Conservation (phyloP, 2,888 invertebrate genomes). For the Habrosyne pyritoides region DNA sequence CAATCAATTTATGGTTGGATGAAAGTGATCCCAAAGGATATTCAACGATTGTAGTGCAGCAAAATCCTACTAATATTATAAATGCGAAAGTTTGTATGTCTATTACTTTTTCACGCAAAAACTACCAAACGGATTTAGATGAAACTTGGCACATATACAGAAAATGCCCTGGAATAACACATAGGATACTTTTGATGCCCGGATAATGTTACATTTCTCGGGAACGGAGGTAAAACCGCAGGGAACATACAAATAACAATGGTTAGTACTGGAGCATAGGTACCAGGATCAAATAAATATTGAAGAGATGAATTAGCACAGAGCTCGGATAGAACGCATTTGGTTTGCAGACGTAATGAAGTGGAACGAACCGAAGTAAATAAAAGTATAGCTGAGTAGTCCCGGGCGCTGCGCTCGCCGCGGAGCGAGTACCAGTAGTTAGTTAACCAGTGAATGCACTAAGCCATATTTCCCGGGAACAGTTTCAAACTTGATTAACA, state of each 20-base stretch:
- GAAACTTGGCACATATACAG: no score
- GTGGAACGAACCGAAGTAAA: not conserved
- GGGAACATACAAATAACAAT: no score
- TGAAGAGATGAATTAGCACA: not conserved
- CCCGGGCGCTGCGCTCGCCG: not conserved
- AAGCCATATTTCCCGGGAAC: slow-evolving; percentile 2
- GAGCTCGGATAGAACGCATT: not conserved
- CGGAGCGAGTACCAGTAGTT: not conserved
- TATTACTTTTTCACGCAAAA: no score
- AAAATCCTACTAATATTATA: no score
- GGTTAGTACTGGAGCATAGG: not conserved
- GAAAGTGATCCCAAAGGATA: not conserved
- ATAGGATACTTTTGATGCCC: no score
- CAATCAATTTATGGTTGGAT: not conserved
- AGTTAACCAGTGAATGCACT: not conserved
- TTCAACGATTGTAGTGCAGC: not conserved
- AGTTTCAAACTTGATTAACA: slow-evolving; percentile 5
- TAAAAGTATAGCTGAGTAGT: not conserved
- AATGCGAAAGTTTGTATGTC: no score
- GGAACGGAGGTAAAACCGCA: no score
- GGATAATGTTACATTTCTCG: no score
- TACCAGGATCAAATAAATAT: not conserved
- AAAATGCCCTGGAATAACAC: no score
- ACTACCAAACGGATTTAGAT: no score
- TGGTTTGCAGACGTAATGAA: not conserved